Base-by-base conservation (phyloP, 1,140 invertebrate genomes). In the Achroia grisella region DNA sequence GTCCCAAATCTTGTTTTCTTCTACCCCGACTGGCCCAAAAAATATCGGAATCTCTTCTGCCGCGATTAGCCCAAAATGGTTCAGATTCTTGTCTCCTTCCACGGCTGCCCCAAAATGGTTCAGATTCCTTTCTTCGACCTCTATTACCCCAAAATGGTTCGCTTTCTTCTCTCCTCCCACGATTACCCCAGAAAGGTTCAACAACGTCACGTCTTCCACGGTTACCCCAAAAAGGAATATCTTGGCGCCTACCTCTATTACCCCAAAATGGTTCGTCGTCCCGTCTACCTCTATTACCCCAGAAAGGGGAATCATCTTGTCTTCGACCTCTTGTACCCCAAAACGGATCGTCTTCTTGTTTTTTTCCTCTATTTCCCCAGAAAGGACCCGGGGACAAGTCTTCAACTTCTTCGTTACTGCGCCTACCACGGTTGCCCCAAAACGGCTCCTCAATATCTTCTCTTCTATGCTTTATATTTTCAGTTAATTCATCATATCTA, bases 141-240 rank as follows among this genome's bases (percentile, higher is more conserved):
- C 68, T 48, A 12, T 59, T 72, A 15, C 71, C 71, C 65, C 69
- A 72, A 55, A 74, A 74, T 2, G 61, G 64, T 15, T 53, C 50
- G 2, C 49, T 39, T 29, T 47, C 55, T 11, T 67, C 43, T 31
- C 71, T 53, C 33, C 71, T 67, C 1, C 77, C 78, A 33, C 76
- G 56, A 35, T 70, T 81, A 8, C 66, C 72, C 78, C 72, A 82
- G 52, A 79, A 84, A 0, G 70, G 69, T 33, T 67, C 60, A 8
- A 17, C 11, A 39, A 56, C 39, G 56, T 68, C 59, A 36, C 69
- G 53, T 44, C 68, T 62, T 9, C 74, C 78, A 35, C 73, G 56
- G 39, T 66, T 79, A 15, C 71, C 68, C 70, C 75, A 77, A 45
- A 76, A 77, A 8, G 62, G 69, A 15, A 60, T 51, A 15, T 52